A percentile compares a stretch with the other conserved stretches of the same genome.
phyloP scores from a whole-genome alignment of 2,113 vertebrate genomes.

The Trinectes maculatus region DNA sequence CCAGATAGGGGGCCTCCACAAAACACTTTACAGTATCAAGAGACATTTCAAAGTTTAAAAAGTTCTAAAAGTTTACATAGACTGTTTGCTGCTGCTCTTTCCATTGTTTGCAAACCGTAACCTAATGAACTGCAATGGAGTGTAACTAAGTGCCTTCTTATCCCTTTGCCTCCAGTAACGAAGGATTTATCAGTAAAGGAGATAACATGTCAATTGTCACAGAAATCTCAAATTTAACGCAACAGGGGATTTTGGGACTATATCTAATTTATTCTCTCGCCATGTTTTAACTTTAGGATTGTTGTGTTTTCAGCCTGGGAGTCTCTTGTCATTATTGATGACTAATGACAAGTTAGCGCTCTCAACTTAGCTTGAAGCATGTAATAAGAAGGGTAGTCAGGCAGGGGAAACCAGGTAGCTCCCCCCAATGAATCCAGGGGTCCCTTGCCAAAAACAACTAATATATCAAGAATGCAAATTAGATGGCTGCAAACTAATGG shows the following conservation, averaged over 20 bases:
- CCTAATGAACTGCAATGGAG: constrained; percentile 51
- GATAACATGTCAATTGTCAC: constrained; percentile 40
- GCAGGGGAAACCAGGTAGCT: constrained; percentile 54
- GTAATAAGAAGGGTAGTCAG: constrained; percentile 56
- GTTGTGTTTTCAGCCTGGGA: constrained; percentile 43
- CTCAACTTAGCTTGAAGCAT: constrained; percentile 57
- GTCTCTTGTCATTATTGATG: constrained; percentile 67
- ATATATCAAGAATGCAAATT: constrained; percentile 51
- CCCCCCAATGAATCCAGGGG: constrained; percentile 32
- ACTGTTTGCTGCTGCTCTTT: constrained; percentile 22
- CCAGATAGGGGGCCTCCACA: constrained; percentile 31
- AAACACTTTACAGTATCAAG: constrained; percentile 18
- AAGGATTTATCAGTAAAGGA: constrained; percentile 35
- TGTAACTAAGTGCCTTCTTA: constrained; percentile 46
- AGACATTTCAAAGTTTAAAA: constrained; percentile 44
- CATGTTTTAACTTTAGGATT: constrained; percentile 27
- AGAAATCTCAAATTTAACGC: constrained; percentile 44
- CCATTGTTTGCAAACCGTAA: constrained; percentile 60
- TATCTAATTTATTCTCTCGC: constrained; percentile 44
- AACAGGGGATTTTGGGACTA: constrained; percentile 7
- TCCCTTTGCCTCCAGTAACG: constrained; percentile 37
- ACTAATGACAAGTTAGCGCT: constrained; percentile 66
- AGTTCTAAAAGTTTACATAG: too few species aligned
- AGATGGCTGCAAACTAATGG: constrained; percentile 24
- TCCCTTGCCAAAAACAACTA: constrained; percentile 28